Evolutionary conservation across 1,140 invertebrate species (phyloP).

Genomic region (Drosophila carrolli): DNA sequence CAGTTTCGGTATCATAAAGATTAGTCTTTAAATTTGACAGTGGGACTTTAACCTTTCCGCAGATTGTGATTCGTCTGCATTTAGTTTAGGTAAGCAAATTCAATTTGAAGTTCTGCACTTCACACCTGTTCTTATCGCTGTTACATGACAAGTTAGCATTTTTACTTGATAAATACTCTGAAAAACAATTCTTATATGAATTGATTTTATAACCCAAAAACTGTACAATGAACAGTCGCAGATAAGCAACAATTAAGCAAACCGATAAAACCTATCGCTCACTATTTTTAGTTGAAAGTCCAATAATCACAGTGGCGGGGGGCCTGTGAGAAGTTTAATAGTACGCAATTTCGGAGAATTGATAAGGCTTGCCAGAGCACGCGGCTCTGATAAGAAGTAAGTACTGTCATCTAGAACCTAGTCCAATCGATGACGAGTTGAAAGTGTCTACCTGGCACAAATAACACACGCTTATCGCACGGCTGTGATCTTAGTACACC

Average conservation of each 20-base stretch:
- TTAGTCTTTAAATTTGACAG: constrained; percentile 36
- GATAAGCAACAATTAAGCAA: constrained; percentile 30
- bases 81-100: constrained; percentile 9
- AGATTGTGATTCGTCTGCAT: constrained; percentile 5
- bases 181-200: constrained; percentile 34
- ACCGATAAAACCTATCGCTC: constrained; percentile 24
- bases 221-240: constrained; percentile 23
- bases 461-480: constrained; percentile 24
- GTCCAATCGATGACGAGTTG: constrained; percentile 53
- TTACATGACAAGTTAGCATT: constrained; percentile 23
- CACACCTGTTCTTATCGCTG: constrained; percentile 3
- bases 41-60: constrained; percentile 28
- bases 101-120: constrained; percentile 14
- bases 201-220: constrained; percentile 26
- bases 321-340: constrained; percentile 38
- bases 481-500: constrained; percentile 10
- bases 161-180: constrained; percentile 24
- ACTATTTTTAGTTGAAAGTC: constrained; percentile 55
- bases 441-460: constrained; percentile 53
- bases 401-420: constrained; percentile 47
- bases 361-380: constrained; percentile 36
- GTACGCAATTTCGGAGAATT: constrained; percentile 55
- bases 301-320: constrained; percentile 29
- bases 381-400: constrained; percentile 39
- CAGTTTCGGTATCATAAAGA: constrained; percentile 25